Conservation (phyloP, 2,113 vertebrate species). For the Albula goreensis region DNA sequence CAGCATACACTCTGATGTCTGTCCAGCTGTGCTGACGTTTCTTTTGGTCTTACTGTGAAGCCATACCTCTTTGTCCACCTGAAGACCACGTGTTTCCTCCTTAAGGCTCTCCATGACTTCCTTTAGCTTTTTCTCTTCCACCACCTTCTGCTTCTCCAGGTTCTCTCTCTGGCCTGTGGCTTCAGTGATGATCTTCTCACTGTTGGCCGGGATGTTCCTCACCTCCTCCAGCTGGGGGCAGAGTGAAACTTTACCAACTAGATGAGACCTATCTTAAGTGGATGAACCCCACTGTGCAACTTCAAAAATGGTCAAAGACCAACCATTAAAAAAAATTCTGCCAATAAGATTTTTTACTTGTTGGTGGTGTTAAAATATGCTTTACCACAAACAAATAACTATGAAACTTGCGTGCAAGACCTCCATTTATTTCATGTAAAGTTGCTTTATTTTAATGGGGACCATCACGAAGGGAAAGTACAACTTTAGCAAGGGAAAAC, state of each 20-base stretch:
- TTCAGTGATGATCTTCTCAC: conserved; percentile 76
- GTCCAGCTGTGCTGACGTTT: neutral
- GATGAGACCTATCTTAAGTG: too few relatives aligned
- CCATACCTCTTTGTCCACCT: conserved; percentile 87
- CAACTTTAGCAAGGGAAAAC: too few relatives aligned
- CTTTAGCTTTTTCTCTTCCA: conserved; percentile 81
- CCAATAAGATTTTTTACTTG: neutral
- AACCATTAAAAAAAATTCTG: conserved; percentile 14
- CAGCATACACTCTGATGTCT: too few relatives aligned
- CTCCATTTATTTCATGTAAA: too few relatives aligned
- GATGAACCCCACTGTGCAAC: too few relatives aligned
- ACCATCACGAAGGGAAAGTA: too few relatives aligned
- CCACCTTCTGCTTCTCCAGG: conserved; percentile 78
- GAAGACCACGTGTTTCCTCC: conserved; percentile 85
- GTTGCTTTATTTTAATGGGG: too few relatives aligned
- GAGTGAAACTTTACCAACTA: neutral
- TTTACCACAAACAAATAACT: neutral
- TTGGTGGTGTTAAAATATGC: neutral
- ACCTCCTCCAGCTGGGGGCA: conserved; percentile 81
- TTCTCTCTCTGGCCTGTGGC: conserved; percentile 71
- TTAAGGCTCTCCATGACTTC: conserved; percentile 86
- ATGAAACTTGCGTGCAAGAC: too few relatives aligned
- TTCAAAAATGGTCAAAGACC: neutral
- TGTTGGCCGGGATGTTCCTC: conserved; percentile 70
- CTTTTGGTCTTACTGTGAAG: neutral